phyloP scores from a whole-genome alignment of 2,113 vertebrate genomes.

The Syngnathoides biaculeatus region DNA sequence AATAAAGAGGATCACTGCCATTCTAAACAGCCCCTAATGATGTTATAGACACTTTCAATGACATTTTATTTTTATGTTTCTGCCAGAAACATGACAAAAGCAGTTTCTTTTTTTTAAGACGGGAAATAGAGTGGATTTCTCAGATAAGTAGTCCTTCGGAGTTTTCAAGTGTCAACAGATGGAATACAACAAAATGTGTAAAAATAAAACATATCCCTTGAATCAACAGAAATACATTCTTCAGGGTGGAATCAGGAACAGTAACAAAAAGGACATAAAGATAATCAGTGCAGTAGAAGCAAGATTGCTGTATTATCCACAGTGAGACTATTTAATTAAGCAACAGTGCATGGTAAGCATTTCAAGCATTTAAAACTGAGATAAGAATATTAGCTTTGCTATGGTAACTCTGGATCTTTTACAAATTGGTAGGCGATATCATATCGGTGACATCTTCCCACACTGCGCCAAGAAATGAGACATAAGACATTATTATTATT shows the following conservation, averaged over 20 bases:
- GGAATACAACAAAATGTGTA: too few species aligned
- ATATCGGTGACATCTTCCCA: neutral
- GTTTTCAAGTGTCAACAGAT: too few species aligned
- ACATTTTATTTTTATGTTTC: neutral
- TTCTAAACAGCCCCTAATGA: neutral
- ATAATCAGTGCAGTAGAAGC: neutral
- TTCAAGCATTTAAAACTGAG: neutral
- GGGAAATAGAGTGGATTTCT: neutral
- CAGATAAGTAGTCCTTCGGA: neutral
- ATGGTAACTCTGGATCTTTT: neutral
- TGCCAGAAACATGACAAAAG: conserved; percentile 5
- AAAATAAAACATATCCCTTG: neutral
- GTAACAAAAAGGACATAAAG: neutral
- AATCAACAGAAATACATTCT: neutral
- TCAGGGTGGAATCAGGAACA: neutral
- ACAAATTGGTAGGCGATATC: neutral
- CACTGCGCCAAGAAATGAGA: neutral
- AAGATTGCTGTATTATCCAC: neutral
- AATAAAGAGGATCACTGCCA: conserved; percentile 13
- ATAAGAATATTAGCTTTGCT: neutral
- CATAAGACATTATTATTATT: too few species aligned
- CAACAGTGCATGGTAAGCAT: neutral
- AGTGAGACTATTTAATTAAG: neutral
- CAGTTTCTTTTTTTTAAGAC: neutral
- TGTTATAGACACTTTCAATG: neutral